Base-by-base conservation (phyloP, 2,888 invertebrate genomes). In the Epinotia brunnichana region DNA sequence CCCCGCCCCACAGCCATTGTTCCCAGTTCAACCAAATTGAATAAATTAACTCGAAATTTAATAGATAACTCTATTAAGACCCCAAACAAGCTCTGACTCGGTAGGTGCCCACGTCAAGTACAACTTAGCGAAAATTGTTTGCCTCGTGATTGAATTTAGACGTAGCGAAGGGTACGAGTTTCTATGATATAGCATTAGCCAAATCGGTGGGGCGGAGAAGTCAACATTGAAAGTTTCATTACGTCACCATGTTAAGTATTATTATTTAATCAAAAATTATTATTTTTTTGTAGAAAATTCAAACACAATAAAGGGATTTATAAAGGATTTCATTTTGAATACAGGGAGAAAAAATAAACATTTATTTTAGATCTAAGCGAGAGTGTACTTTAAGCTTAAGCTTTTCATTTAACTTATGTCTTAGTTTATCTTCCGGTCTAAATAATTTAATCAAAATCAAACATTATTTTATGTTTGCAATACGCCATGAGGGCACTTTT, bases 11-110 rank as follows among this genome's bases (percentile, higher is more conserved):
- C 86, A 81, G 79, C 89, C 89, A 88, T 91, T 92, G 90, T 92
- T 88, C 88, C 81, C 80, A 79, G 76, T 77, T 76, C 82, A 76
- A 76, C 81, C 76, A 91, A 93, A 93, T 92, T 90, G 92, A 92
- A 93, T 93, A 91, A 92, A 93, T 92, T 93, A 93, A 87, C 86
- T 87, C 77, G 82, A 87, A 92, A 92, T 91, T 90, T 90, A 91
- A 91, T 69, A 69, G 54, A 72, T 92, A 92, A 91, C 88, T 90
- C 85, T 87, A 90, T 92, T 92, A 92, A 85, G 85, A 85, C 86
- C 85, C 81, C 83, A 92, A 91, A 92, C 90, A 91, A 88, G 85
- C 87, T 81, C 76, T 88, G 91, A 88, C 89, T 63, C 19, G 63
- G 61, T 53, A 60, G 29, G 86, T 86, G 84, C 63, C 64, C 19